Evolutionary conservation across 2,797 vertebrate genomes (phyloP).

Genomic region (Pangasius djambal): DNA sequence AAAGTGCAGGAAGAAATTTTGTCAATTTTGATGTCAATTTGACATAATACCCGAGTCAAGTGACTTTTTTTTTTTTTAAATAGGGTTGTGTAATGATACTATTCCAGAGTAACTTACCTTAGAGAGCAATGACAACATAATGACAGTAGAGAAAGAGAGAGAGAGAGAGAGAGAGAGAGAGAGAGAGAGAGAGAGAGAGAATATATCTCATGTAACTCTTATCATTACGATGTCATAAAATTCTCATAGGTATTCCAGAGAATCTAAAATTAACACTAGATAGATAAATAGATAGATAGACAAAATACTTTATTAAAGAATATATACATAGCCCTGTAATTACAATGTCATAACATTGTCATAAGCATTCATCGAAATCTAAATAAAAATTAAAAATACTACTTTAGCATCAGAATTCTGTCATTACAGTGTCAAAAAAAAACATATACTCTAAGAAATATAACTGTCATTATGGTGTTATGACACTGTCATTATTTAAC

Average conservation of each 20-base stretch:
- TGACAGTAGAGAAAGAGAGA: neutral
- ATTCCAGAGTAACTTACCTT: neutral
- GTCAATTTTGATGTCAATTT: neutral
- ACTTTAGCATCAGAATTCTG: neutral
- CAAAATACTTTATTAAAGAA: neutral
- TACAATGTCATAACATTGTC: neutral
- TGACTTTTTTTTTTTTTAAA: too few relatives aligned
- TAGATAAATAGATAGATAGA: neutral
- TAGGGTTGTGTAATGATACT: too few relatives aligned
- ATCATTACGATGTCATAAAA: too few relatives aligned
- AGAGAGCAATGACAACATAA: neutral
- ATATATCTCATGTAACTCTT: too few relatives aligned
- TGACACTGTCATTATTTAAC: neutral
- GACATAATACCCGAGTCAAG: neutral
- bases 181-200: neutral
- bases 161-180: neutral
- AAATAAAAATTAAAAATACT: neutral
- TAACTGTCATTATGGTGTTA: neutral
- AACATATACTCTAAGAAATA: neutral
- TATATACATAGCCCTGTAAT: neutral
- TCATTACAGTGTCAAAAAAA: neutral
- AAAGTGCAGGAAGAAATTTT: too few relatives aligned
- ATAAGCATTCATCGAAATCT: neutral
- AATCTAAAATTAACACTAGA: neutral
- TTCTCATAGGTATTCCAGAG: too few relatives aligned